Percentiles rank a stretch among this genome's conserved stretches.
Conservation (phyloP, 2,797 vertebrate genomes). For the Neosilurus hyrtlii region DNA sequence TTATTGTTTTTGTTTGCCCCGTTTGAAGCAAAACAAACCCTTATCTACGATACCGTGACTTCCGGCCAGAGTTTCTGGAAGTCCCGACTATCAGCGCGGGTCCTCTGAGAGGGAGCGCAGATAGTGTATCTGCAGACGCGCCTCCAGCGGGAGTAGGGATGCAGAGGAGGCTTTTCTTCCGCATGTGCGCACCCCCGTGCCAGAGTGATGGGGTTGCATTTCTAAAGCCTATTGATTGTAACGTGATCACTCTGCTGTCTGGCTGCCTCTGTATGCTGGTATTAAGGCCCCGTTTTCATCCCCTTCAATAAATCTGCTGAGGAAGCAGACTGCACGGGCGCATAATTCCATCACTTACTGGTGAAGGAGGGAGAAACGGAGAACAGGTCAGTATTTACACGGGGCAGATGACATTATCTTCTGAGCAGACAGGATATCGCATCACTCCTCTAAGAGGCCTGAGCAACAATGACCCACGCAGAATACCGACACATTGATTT, state of each 20-base stretch:
- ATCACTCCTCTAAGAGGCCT: constrained; percentile 3
- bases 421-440: constrained; percentile 34
- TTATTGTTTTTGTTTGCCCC: constrained; percentile 22
- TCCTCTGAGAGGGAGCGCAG: constrained; percentile 46
- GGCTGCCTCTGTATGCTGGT: constrained; percentile 37
- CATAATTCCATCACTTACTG: constrained; percentile 20
- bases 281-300: constrained; percentile 46
- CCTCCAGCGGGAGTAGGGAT: constrained; percentile 46
- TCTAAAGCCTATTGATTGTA: constrained; percentile 55
- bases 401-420: constrained; percentile 39
- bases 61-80: constrained; percentile 44
- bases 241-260: constrained; percentile 44
- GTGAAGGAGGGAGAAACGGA: constrained; percentile 7
- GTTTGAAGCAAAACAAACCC: constrained; percentile 30
- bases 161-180: constrained; percentile 20
- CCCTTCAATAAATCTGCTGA: constrained; percentile 39
- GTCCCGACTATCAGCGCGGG: constrained; percentile 30
- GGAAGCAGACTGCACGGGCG: constrained; percentile 28
- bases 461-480: constrained; percentile 15
- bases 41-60: constrained; percentile 47
- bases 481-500: constrained; percentile 7
- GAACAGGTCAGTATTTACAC: constrained; percentile 22
- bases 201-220: constrained; percentile 40
- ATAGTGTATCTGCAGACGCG: constrained; percentile 53
- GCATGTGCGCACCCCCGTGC: background rate